These are phyloP conservation scores for Myioborus miniatus DNA, from an alignment of 2,797 vertebrate genomes.

Conservation along the genomic window DNA sequence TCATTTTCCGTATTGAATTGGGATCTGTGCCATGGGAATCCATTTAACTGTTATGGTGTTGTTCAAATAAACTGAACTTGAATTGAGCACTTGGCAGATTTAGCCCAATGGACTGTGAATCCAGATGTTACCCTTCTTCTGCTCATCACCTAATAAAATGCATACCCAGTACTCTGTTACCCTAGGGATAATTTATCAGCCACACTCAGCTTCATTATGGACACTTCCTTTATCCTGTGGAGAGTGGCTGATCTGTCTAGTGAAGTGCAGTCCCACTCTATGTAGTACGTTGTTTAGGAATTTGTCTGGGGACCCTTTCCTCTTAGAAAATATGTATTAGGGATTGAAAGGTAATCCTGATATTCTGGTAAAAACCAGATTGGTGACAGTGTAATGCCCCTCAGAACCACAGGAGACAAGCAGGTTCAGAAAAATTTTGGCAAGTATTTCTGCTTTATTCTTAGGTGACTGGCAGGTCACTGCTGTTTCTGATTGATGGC, in stretches of 20 bases:
- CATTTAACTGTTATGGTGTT: not conserved
- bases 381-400: not conserved
- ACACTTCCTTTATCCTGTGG: not conserved
- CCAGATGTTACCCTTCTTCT: slow-evolving; percentile 46
- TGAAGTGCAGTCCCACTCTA: not conserved
- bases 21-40: not conserved
- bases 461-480: not conserved
- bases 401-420: not conserved
- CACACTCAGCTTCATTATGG: not conserved
- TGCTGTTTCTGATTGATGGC: not conserved
- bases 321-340: not conserved
- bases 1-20: not conserved
- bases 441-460: not conserved
- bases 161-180: not conserved
- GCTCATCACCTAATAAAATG: slow-evolving; percentile 39
- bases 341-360: not conserved
- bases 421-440: not conserved
- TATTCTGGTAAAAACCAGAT: not conserved
- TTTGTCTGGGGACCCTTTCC: not conserved
- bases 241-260: not conserved
- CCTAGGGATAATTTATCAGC: not conserved
- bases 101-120: not conserved
- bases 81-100: not conserved
- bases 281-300: not conserved
- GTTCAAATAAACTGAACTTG: not conserved